These are phyloP conservation scores for Druon quercuslanigerum DNA, from an alignment of 1,140 invertebrate species.

Conservation along the genomic window DNA sequence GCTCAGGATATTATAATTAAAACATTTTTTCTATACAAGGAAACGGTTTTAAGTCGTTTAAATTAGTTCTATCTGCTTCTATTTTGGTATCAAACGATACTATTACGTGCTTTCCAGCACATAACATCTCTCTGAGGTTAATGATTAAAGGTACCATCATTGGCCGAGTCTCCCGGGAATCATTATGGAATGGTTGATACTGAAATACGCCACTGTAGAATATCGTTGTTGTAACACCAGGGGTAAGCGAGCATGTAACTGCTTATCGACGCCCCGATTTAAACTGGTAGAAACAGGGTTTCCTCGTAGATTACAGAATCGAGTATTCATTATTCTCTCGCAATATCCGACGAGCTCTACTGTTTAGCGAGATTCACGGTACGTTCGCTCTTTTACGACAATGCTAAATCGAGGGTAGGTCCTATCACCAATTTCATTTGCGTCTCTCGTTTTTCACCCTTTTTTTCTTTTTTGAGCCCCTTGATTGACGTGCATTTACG, in stretches of 20 bases:
- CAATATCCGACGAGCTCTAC: slow-evolving; percentile 3
- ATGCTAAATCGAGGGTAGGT: slow-evolving; percentile 17
- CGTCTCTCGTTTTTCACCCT: slow-evolving; percentile 9
- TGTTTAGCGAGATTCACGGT: slow-evolving; percentile 23
- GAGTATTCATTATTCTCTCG: slow-evolving; percentile 39
- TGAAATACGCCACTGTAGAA: neutral
- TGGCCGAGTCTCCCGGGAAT: neutral
- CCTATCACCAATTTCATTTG: slow-evolving; percentile 1
- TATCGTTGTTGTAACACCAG: neutral
- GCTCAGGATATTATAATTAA: too few species aligned
- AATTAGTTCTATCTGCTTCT: neutral
- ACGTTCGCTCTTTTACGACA: slow-evolving; percentile 10
- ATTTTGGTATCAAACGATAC: neutral
- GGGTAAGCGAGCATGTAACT: slow-evolving; percentile 29
- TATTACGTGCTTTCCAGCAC: neutral
- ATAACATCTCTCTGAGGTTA: neutral
- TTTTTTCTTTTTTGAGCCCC: neutral
- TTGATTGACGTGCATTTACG: slow-evolving; percentile 6
- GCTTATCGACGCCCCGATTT: slow-evolving; percentile 47
- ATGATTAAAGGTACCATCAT: slow-evolving; percentile 14
- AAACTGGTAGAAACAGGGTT: slow-evolving; percentile 36
- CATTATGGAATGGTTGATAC: slow-evolving; percentile 10
- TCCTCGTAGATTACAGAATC: slow-evolving; percentile 37
- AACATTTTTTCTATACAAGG: neutral
- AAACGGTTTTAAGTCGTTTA: neutral